Conservation (phyloP, 2,888 invertebrate species). For the Dermolepida albohirtum region DNA sequence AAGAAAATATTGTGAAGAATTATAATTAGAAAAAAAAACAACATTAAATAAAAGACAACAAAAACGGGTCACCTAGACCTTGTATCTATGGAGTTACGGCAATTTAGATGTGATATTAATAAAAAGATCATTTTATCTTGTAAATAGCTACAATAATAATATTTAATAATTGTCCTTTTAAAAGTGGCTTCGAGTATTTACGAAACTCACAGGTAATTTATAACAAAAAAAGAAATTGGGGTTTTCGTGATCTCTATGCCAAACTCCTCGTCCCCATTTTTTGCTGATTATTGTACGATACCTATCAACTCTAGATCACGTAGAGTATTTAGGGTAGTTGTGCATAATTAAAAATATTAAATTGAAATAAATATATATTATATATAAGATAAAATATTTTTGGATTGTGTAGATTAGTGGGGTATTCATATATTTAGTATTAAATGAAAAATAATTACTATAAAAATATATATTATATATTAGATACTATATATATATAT, state of each 20-base stretch:
- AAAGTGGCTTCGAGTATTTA: conserved; percentile 31
- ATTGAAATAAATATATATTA: conserved; percentile 37
- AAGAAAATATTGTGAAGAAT: conserved; percentile 13
- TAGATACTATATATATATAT: conserved; percentile 26
- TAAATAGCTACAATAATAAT: conserved; percentile 46
- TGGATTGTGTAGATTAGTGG: conserved; percentile 63
- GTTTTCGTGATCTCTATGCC: conserved; percentile 38
- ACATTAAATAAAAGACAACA: conserved; percentile 18
- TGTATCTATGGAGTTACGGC: conserved; percentile 52
- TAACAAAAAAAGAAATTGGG: conserved; percentile 17
- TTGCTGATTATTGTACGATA: conserved; percentile 54
- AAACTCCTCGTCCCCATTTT: conserved; percentile 35
- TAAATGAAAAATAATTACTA: conserved; percentile 48
- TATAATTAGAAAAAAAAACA: conserved; percentile 8
- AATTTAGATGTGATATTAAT: conserved; percentile 57
- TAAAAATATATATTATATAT: conserved; percentile 36
- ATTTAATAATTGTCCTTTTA: conserved; percentile 37
- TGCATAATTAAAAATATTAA: conserved; percentile 52
- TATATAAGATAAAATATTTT: conserved; percentile 61
- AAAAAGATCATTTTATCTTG: conserved; percentile 48
- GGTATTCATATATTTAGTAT: conserved; percentile 52
- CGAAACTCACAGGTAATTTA: conserved; percentile 23
- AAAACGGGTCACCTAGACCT: conserved; percentile 13
- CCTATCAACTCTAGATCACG: conserved; percentile 58
- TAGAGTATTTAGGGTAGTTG: conserved; percentile 61